Conservation (phyloP, 2,888 invertebrate genomes). For the Polyommatus iphigenia region DNA sequence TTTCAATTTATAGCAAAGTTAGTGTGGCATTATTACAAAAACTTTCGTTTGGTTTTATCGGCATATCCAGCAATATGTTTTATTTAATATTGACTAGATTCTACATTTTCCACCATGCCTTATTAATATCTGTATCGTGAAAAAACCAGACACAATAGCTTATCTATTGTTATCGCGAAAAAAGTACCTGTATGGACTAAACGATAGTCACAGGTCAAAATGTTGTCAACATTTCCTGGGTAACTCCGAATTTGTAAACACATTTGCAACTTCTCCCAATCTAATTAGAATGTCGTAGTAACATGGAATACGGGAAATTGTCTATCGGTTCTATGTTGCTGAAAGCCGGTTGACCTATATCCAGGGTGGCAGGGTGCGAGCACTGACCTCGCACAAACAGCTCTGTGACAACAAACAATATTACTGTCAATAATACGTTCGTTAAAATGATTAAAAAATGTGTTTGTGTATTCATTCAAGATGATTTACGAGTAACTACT, state of each 20-base stretch:
- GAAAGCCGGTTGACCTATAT: constrained; percentile 13
- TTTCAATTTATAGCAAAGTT: no score
- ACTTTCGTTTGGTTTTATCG: no score
- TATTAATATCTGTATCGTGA: no score
- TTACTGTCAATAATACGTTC: neutral
- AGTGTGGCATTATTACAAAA: no score
- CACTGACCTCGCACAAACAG: constrained; percentile 16
- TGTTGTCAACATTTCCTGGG: neutral
- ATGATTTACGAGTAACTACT: neutral
- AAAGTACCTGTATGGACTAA: no score
- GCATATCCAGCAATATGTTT: no score
- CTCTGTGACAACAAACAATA: neutral
- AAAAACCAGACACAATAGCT: no score
- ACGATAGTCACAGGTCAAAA: neutral
- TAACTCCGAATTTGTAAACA: neutral
- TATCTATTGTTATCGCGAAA: no score
- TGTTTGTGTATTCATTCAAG: neutral
- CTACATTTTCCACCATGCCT: neutral
- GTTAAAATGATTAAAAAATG: neutral
- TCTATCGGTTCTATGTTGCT: neutral
- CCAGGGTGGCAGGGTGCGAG: neutral
- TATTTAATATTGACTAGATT: no score
- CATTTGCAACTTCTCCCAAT: neutral
- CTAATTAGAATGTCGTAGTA: neutral
- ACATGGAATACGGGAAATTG: neutral